These are phyloP conservation scores for Orientallactaga sibirica DNA, from an alignment of 2,797 vertebrate genomes.

Conservation along the genomic window DNA sequence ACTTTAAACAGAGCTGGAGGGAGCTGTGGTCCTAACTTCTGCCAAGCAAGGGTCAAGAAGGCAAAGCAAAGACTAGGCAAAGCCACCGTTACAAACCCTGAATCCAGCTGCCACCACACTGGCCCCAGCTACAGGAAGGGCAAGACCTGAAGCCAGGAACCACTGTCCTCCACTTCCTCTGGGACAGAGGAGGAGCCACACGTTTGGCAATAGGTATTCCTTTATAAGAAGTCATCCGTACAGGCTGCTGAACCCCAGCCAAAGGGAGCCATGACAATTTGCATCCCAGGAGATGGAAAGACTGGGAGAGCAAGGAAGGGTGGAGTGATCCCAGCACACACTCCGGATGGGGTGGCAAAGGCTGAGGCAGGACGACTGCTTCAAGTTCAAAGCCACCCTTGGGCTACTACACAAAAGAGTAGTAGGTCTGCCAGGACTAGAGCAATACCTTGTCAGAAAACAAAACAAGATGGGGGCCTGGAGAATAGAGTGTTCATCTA, in stretches of 20 bases:
- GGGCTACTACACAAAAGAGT: too few relatives aligned
- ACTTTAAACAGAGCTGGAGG: conserved; percentile 69
- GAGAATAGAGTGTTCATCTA: too few relatives aligned
- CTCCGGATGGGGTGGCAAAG: too few relatives aligned
- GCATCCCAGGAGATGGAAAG: conserved; percentile 12
- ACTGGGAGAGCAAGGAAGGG: neutral
- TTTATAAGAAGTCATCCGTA: conserved; percentile 3
- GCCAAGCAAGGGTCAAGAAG: conserved; percentile 73
- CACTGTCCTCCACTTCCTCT: neutral
- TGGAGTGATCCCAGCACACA: too few relatives aligned
- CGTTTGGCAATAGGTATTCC: neutral
- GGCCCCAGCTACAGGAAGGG: conserved; percentile 16
- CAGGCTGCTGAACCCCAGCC: conserved; percentile 13
- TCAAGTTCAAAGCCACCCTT: too few relatives aligned
- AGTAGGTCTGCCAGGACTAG: too few relatives aligned
- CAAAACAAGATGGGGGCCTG: too few relatives aligned
- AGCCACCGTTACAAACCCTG: conserved; percentile 25
- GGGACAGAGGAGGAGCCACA: neutral
- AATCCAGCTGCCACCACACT: neutral
- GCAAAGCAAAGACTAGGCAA: conserved; percentile 62
- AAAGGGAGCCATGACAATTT: neutral
- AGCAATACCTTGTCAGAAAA: too few relatives aligned
- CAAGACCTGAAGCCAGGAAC: neutral
- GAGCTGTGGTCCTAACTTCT: conserved; percentile 32
- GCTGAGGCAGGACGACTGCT: too few relatives aligned